Percentiles rank a stretch among this genome's conserved stretches.
These are phyloP conservation scores for Cygnus buccinator DNA, from an alignment of 2,113 vertebrate species.

Conservation along the genomic window DNA sequence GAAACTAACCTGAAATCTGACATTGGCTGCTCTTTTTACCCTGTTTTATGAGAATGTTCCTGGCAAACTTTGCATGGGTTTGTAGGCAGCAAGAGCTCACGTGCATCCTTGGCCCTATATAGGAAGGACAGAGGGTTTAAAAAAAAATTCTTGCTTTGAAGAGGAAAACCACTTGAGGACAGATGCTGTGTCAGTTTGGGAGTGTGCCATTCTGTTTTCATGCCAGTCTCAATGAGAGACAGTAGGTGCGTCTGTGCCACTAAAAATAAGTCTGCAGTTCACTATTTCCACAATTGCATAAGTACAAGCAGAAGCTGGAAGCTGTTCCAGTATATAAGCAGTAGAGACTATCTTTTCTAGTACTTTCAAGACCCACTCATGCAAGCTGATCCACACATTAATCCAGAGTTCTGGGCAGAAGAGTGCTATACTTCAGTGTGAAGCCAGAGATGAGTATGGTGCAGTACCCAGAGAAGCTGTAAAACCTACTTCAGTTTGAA, in stretches of 20 bases:
- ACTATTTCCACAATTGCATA: not conserved
- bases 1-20: not conserved
- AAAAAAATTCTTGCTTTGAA: not conserved
- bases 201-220: not conserved
- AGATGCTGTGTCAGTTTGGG: not conserved
- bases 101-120: not conserved
- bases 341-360: not conserved
- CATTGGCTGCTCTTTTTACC: not conserved
- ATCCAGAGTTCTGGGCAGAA: not conserved
- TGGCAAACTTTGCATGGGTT: not conserved
- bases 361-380: not conserved
- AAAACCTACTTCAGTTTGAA: not conserved
- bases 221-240: not conserved
- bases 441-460: not conserved
- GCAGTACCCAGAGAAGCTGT: not conserved
- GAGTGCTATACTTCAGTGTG: not conserved
- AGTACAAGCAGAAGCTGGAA: not conserved
- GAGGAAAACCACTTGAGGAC: not conserved
- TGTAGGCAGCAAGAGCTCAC: not conserved
- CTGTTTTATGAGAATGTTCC: not conserved
- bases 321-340: not conserved
- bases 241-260: not conserved
- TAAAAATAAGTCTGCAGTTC: slow-evolving; percentile 26
- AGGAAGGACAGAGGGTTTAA: not conserved
- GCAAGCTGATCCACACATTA: not conserved